A percentile compares a stretch with the other conserved stretches of the same genome.
phyloP scores from a whole-genome alignment of 2,797 vertebrate species.

The Silurus aristotelis region DNA sequence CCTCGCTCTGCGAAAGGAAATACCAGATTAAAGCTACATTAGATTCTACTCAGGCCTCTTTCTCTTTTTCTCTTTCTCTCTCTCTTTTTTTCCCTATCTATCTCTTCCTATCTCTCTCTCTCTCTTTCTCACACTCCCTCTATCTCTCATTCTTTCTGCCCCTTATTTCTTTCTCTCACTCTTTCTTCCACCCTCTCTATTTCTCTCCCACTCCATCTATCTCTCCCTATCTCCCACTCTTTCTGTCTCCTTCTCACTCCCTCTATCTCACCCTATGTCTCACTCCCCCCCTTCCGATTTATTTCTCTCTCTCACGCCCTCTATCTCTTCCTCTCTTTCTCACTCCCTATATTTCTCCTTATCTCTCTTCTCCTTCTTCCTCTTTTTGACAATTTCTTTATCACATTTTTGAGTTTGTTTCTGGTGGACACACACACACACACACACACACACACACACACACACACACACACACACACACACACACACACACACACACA shows the following conservation, averaged over 20 bases:
- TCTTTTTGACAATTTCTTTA: slow-evolving; percentile 26
- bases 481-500: no score
- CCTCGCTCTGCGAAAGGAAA: slow-evolving; percentile 48
- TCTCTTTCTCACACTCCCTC: slow-evolving; percentile 16
- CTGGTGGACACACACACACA: slow-evolving; percentile 35
- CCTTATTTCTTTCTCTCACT: slow-evolving; percentile 17
- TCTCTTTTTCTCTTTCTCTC: background rate
- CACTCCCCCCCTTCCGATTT: background rate
- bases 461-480: no score
- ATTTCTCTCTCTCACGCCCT: background rate
- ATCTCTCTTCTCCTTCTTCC: slow-evolving; percentile 11
- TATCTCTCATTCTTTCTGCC: slow-evolving; percentile 13
- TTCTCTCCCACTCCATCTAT: background rate
- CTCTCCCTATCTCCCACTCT: background rate
- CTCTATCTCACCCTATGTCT: background rate
- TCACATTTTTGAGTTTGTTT: slow-evolving; percentile 27
- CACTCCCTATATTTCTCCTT: background rate
- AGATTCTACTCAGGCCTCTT: slow-evolving; percentile 26
- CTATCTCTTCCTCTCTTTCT: background rate
- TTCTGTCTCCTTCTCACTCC: background rate
- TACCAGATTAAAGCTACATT: slow-evolving; percentile 59
- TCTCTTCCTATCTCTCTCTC: slow-evolving; percentile 14
- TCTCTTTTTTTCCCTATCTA: slow-evolving; percentile 16
- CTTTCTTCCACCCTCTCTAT: background rate
- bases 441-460: background rate